Conservation (phyloP, 2,797 vertebrate species). For the Danio choprae region DNA sequence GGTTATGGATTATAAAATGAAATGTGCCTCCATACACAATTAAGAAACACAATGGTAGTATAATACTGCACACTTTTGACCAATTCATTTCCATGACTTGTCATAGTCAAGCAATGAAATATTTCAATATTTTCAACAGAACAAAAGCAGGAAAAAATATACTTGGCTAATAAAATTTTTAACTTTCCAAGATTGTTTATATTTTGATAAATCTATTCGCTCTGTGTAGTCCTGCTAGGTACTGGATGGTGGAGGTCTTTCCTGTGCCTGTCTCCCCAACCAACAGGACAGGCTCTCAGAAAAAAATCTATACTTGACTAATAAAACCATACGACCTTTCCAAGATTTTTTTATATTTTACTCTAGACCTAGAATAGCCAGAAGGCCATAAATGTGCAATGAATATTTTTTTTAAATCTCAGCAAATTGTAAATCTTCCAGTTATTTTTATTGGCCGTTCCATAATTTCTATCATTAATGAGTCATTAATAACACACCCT, state of each 20-base stretch:
- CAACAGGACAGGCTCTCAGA: slow-evolving; percentile 89
- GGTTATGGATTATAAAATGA: not conserved
- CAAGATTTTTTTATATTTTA: not conserved
- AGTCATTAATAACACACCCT: no score
- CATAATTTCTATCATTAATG: not conserved
- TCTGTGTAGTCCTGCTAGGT: slow-evolving; percentile 89
- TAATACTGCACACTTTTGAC: not conserved
- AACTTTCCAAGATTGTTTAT: no score
- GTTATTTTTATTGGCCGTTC: not conserved
- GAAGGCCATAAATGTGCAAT: not conserved
- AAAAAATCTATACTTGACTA: no score
- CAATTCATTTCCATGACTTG: not conserved
- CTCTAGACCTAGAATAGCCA: not conserved
- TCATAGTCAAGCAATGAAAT: not conserved
- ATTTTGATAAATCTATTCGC: no score
- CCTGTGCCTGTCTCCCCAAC: slow-evolving; percentile 97
- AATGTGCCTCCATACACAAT: not conserved
- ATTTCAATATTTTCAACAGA: not conserved
- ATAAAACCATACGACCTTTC: not conserved
- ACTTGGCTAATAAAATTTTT: not conserved
- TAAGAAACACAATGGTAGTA: not conserved
- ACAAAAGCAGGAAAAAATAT: not conserved
- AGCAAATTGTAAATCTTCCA: not conserved
- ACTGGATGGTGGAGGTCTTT: slow-evolving; percentile 94
- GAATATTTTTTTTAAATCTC: no score